Evolutionary conservation across 1,140 invertebrate genomes (phyloP), one percentile per base, ranked within the genome.

Genomic region (Neotoxoptera formosana): DNA sequence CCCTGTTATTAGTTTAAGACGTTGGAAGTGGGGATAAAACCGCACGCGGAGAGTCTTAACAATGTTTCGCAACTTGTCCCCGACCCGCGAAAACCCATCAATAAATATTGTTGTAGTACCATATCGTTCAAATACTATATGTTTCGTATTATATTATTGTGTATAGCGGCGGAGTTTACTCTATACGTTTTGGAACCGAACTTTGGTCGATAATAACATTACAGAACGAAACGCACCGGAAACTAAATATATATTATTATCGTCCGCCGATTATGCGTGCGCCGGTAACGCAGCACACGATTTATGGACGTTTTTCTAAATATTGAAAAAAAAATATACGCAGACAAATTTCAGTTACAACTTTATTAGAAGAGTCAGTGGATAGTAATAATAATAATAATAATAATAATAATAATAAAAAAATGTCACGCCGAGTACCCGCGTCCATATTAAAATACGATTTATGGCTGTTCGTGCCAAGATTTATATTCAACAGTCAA

Each of bases 1-100:
- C 89, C 89, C 89, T 41, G 89, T 45, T 90, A 90, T 90, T 90
- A 67, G 53, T 90, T 89, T 56, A 89, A 89, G 87, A 23, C 48
- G n/a, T n/a, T 20, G 86, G 86, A 51, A 88, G 25, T 88, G 47
- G 20, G n/a, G n/a, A 48, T 88, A 88, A 88, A 51, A 53, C 87
- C 48, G 36, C 34, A 53, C 41, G 4, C 20, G 25, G 48, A 53
- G 30, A 56, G 88, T 89, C 51, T 56, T 56, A 56, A 36, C 48
- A 89, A 56, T 56, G 34, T 89, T 89, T 23, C 20, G 34, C 21
- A 36, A 53, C 48, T 34, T 89, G 47, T 89, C 87, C 47, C 34
- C 48, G 25, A 36, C 20, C 48, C 48, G 8, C 48, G 8, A 56
- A 56, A 89, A 56, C 34, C 88, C 51, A n/a, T 89, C 88, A 89